A percentile compares a stretch with the other conserved stretches of the same genome.
Evolutionary conservation across 1,140 invertebrate species (phyloP).

Genomic region (Drosophila ohnishii): DNA sequence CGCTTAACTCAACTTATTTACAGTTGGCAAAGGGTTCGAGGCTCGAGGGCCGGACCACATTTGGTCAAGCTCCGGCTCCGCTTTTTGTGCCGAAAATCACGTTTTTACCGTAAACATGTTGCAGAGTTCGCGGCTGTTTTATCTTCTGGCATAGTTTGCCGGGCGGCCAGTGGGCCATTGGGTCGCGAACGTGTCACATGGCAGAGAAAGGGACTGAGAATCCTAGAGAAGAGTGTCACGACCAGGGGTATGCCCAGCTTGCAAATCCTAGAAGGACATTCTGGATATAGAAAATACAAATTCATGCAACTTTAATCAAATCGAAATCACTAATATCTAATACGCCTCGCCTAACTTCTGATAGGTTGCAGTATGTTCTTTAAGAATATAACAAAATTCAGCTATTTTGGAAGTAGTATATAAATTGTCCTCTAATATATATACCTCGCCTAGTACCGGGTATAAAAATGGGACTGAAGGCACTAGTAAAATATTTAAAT

Average conservation of each 20-base stretch:
- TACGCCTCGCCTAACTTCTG: too few relatives aligned
- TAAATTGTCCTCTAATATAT: too few relatives aligned
- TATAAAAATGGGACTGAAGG: slow-evolving; percentile 6
- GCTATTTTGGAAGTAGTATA: too few relatives aligned
- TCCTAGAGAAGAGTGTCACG: background rate
- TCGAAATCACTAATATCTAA: too few relatives aligned
- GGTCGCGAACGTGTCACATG: slow-evolving; percentile 65
- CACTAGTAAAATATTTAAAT: slow-evolving; percentile 70
- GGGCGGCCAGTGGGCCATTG: slow-evolving; percentile 35
- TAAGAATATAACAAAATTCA: too few relatives aligned
- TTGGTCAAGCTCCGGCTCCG: slow-evolving; percentile 57
- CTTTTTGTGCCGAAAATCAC: slow-evolving; percentile 78
- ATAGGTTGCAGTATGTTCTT: too few relatives aligned
- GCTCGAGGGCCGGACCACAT: slow-evolving; percentile 64
- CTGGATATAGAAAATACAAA: too few relatives aligned
- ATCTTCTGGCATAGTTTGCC: slow-evolving; percentile 70
- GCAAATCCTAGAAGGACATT: accelerated
- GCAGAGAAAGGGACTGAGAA: slow-evolving; percentile 1
- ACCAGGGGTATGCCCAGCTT: background rate
- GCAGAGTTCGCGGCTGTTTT: slow-evolving; percentile 77
- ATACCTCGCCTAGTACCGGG: background rate
- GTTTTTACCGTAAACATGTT: slow-evolving; percentile 82
- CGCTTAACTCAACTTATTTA: slow-evolving; percentile 78
- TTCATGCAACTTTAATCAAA: too few relatives aligned
- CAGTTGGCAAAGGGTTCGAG: slow-evolving; percentile 66